These are phyloP conservation scores for Rhingia rostrata DNA, from an alignment of 2,888 invertebrate species.

Conservation along the genomic window DNA sequence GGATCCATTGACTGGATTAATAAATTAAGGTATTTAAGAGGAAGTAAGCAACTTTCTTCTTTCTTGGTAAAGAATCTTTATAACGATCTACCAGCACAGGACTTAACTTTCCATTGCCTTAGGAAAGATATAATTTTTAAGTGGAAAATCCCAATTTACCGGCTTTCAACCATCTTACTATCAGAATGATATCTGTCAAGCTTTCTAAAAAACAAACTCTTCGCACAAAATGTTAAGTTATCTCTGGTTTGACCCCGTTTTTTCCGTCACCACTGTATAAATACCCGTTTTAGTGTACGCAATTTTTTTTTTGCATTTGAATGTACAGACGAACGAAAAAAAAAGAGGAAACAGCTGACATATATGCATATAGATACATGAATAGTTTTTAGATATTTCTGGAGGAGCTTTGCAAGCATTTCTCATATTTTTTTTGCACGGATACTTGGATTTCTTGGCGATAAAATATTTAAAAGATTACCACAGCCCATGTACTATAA, in stretches of 20 bases:
- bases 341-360: slow-evolving; percentile 1
- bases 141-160: neutral
- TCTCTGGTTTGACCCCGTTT: neutral
- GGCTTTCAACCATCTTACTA: neutral
- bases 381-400: slow-evolving; percentile 42
- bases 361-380: neutral
- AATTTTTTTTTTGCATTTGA: neutral
- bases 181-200: neutral
- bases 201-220: slow-evolving; percentile 7
- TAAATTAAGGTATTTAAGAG: too few species aligned
- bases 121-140: neutral
- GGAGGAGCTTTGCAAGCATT: slow-evolving; percentile 9
- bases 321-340: neutral
- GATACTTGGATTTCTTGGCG: slow-evolving; percentile 11
- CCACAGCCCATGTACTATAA: neutral
- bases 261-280: slow-evolving; percentile 3
- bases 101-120: too few species aligned
- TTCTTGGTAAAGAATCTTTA: too few species aligned
- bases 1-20: too few species aligned
- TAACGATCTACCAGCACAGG: too few species aligned
- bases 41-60: too few species aligned
- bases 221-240: neutral
- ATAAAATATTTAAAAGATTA: slow-evolving; percentile 38
- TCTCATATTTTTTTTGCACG: neutral
- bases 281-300: neutral